These are phyloP conservation scores for Scomber japonicus DNA, from an alignment of 2,113 vertebrate genomes.

Conservation along the genomic window DNA sequence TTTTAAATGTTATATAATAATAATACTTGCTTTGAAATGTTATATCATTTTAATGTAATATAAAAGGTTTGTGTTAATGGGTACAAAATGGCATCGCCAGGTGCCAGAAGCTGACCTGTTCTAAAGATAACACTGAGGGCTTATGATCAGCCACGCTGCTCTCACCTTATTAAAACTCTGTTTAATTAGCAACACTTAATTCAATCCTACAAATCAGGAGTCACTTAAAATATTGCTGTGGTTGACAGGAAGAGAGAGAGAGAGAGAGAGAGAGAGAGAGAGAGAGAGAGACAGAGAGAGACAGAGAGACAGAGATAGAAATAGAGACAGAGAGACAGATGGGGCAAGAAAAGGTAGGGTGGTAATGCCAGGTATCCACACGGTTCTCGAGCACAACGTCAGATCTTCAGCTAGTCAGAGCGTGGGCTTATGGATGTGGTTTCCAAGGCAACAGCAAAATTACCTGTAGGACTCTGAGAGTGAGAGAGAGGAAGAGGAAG, in stretches of 20 bases:
- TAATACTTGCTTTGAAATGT: no score
- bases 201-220: neutral
- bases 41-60: no score
- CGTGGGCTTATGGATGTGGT: slow-evolving; percentile 63
- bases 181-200: neutral
- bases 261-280: no score
- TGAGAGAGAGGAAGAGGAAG: no score
- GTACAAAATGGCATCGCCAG: no score
- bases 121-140: neutral
- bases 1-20: no score
- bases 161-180: neutral
- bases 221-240: neutral
- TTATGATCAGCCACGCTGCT: neutral
- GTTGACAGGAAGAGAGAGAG: slow-evolving; percentile 14
- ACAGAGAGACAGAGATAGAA: no score
- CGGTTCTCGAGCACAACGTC: neutral
- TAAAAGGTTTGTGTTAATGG: no score
- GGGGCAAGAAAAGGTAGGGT: neutral
- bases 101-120: no score
- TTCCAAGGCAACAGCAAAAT: slow-evolving; percentile 78
- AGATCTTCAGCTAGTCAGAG: slow-evolving; percentile 28
- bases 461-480: slow-evolving; percentile 61
- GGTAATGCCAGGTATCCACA: slow-evolving; percentile 1
- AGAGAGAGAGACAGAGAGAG: no score
- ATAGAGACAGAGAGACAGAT: neutral